These are phyloP conservation scores for Sarotherodon lohbergeri DNA, from an alignment of 2,113 vertebrate genomes.

Conservation along the genomic window DNA sequence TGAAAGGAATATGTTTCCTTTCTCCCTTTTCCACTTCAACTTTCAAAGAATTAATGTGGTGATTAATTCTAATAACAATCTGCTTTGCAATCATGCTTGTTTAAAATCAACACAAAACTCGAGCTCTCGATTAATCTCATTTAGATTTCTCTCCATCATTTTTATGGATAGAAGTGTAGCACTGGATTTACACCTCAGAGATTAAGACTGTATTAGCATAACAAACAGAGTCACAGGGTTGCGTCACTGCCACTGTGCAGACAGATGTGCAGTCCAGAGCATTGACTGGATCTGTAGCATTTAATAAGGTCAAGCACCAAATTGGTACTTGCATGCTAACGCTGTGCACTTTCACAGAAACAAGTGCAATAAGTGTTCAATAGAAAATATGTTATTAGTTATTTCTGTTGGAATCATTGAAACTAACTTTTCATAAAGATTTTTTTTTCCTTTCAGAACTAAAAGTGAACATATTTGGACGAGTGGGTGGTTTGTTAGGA, in stretches of 20 bases:
- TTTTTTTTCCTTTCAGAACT: background rate
- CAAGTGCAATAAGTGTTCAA: background rate
- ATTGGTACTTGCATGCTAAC: background rate
- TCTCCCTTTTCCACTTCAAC: background rate
- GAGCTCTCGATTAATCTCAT: background rate
- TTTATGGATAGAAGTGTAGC: background rate
- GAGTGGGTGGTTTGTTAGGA: background rate
- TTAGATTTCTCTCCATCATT: background rate
- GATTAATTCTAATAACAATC: background rate
- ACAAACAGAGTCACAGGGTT: constrained; percentile 32
- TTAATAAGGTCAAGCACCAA: constrained; percentile 1
- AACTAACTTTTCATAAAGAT: background rate
- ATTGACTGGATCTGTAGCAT: background rate
- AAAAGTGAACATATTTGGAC: background rate
- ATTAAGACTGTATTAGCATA: constrained; percentile 42
- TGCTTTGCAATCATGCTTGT: background rate
- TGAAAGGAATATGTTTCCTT: background rate
- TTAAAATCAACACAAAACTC: background rate
- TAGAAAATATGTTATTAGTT: background rate
- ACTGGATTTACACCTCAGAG: background rate
- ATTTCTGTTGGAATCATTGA: background rate
- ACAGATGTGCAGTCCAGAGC: constrained; percentile 31
- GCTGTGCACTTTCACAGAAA: background rate
- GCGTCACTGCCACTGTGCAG: background rate
- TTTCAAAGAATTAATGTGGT: background rate